Conservation (phyloP, 2,797 vertebrate species). For the Erethizon dorsatum region DNA sequence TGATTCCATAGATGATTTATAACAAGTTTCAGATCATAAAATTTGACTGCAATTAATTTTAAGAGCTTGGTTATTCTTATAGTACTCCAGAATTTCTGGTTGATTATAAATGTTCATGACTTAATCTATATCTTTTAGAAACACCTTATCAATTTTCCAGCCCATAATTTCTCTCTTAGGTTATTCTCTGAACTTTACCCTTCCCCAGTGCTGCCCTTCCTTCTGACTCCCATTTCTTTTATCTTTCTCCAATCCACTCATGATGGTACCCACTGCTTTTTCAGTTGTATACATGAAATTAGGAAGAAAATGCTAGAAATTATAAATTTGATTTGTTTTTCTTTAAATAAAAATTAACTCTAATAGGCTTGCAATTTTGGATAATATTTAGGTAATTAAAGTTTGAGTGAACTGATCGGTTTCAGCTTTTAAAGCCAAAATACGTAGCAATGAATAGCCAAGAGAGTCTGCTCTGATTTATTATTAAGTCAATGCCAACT, state of each 20-base stretch:
- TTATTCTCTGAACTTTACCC: neutral
- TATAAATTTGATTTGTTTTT: neutral
- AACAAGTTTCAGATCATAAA: slow-evolving; percentile 58
- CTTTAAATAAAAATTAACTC: slow-evolving; percentile 42
- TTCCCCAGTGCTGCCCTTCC: neutral
- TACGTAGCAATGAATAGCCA: slow-evolving; percentile 48
- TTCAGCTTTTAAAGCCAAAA: slow-evolving; percentile 75
- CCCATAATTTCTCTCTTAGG: neutral
- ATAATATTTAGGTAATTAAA: slow-evolving; percentile 59
- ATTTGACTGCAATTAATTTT: slow-evolving; percentile 69
- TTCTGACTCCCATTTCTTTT: neutral
- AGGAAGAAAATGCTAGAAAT: neutral
- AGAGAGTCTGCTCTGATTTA: slow-evolving; percentile 48
- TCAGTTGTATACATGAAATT: neutral
- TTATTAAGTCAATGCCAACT: slow-evolving; percentile 14
- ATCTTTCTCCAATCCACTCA: neutral
- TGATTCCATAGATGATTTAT: slow-evolving; percentile 69
- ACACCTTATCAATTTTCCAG: neutral
- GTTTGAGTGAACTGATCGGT: slow-evolving; percentile 41
- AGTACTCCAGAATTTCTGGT: slow-evolving; percentile 26
- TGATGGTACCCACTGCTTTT: neutral
- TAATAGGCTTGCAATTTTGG: slow-evolving; percentile 22
- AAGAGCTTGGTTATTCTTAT: slow-evolving; percentile 53
- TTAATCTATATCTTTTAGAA: slow-evolving; percentile 45
- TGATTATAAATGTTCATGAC: slow-evolving; percentile 23